A percentile compares a stretch with the other conserved stretches of the same genome.
Conservation (phyloP, 1,140 invertebrate species). For the Tenebrio molitor region DNA sequence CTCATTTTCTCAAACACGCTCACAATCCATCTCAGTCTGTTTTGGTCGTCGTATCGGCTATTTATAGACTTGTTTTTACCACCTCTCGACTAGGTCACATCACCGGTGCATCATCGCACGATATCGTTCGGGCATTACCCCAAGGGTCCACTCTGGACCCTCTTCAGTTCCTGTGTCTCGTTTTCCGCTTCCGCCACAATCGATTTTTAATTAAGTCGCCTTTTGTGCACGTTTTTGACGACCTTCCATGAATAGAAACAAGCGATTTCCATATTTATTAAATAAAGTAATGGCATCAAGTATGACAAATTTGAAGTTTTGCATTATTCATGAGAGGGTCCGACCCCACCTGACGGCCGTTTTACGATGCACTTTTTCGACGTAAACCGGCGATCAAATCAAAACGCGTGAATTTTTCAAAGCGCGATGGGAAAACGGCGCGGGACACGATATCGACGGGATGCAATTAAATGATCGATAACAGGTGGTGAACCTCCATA, state of each 20-base stretch:
- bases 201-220: constrained; percentile 6
- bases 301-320: constrained; percentile 30
- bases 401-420: not conserved
- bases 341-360: constrained; percentile 8
- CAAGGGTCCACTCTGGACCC: too few species aligned
- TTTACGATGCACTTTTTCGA: constrained; percentile 16
- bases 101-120: too few species aligned
- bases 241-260: constrained; percentile 22
- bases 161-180: too few species aligned
- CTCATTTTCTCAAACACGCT: too few species aligned
- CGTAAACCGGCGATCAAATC: not conserved
- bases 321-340: constrained; percentile 18
- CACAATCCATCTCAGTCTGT: too few species aligned
- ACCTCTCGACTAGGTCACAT: too few species aligned
- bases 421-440: not conserved
- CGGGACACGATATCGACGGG: not conserved
- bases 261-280: constrained; percentile 37
- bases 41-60: too few species aligned
- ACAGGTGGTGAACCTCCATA: not conserved
- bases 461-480: not conserved
- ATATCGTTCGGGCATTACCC: too few species aligned
- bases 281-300: constrained; percentile 32
- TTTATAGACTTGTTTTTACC: too few species aligned
- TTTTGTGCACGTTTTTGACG: constrained; percentile 10
- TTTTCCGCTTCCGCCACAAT: too few species aligned